phyloP scores from a whole-genome alignment of 2,888 invertebrate genomes.

The Lochmaea crataegi region DNA sequence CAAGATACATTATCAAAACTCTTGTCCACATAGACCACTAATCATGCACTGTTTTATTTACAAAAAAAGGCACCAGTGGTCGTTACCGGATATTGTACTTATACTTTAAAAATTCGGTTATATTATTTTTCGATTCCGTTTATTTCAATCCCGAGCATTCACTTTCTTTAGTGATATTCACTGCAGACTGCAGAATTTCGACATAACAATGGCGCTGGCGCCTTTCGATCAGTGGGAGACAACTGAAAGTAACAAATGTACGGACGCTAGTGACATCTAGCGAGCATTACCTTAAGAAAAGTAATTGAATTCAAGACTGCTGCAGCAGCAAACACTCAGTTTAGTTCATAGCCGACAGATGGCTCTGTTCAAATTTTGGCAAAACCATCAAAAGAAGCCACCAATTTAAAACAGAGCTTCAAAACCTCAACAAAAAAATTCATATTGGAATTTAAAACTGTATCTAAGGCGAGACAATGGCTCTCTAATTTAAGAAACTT shows the following conservation, averaged over 20 bases:
- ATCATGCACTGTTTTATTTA: slow-evolving; percentile 15
- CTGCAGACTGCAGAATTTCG: slow-evolving; percentile 42
- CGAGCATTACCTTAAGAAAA: not conserved
- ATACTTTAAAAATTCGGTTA: not conserved
- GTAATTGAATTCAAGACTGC: not conserved
- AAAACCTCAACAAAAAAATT: too few species aligned
- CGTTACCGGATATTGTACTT: not conserved
- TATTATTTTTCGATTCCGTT: slow-evolving; percentile 1
- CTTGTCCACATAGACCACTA: slow-evolving; percentile 42
- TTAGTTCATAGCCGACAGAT: not conserved
- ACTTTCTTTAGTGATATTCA: slow-evolving; percentile 28
- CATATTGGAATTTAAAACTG: too few species aligned
- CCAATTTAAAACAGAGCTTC: too few species aligned
- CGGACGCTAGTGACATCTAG: slow-evolving; percentile 9
- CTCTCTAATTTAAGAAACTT: too few species aligned
- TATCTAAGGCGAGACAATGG: too few species aligned
- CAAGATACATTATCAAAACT: slow-evolving; percentile 44
- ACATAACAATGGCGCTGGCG: slow-evolving; percentile 54
- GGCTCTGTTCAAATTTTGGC: not conserved
- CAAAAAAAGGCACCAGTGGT: slow-evolving; percentile 10
- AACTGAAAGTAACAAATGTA: slow-evolving; percentile 17
- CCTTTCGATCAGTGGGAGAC: slow-evolving; percentile 44
- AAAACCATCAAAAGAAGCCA: not conserved
- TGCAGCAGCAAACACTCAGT: not conserved
- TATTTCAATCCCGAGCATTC: slow-evolving; percentile 19